A percentile compares a stretch with the other conserved stretches of the same genome.
Evolutionary conservation across 2,113 vertebrate species (phyloP).

Genomic region (Trogon surrucura): DNA sequence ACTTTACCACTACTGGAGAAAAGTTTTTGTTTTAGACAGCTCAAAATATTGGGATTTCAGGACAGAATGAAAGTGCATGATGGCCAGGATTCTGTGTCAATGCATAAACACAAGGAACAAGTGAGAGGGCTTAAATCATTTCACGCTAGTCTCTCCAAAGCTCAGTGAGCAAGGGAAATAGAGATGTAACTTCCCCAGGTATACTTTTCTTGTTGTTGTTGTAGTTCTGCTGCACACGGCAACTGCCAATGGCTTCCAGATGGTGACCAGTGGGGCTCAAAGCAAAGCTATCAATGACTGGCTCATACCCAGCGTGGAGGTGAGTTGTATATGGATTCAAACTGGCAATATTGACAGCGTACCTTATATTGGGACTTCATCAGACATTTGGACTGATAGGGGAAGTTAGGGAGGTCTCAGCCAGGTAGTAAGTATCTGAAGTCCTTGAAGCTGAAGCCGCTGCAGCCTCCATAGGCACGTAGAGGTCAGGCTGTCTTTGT

Average conservation of each 20-base stretch:
- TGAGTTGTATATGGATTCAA: slow-evolving; percentile 66
- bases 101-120: neutral
- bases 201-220: neutral
- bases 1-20: neutral
- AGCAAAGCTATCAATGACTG: slow-evolving; percentile 97
- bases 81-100: neutral
- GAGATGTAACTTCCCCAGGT: neutral
- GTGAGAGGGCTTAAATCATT: neutral
- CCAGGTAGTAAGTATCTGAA: neutral
- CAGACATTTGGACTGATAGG: neutral
- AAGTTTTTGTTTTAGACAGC: neutral
- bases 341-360: neutral
- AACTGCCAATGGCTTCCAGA: slow-evolving; percentile 98
- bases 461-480: neutral
- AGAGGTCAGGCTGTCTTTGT: neutral
- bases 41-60: neutral
- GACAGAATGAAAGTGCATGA: neutral
- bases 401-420: neutral
- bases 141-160: neutral
- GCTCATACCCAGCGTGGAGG: slow-evolving; percentile 97
- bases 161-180: neutral
- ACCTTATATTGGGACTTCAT: neutral
- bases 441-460: neutral
- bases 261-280: slow-evolving; percentile 97
- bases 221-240: slow-evolving; percentile 93